phyloP scores from a whole-genome alignment of 2,113 vertebrate genomes.

The Pedionomus torquatus region DNA sequence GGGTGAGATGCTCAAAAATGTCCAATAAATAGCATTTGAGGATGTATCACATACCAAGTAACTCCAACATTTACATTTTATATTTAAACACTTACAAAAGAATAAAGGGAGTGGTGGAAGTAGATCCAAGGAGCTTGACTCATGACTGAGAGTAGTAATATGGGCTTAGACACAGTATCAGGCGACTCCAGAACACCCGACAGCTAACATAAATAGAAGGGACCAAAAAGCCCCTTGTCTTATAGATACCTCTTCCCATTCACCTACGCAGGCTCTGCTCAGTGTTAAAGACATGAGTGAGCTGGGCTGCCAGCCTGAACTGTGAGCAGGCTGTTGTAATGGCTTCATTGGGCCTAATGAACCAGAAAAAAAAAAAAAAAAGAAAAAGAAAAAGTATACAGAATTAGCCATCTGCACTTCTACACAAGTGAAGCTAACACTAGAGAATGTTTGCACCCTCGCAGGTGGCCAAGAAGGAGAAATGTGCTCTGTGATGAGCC shows the following conservation, averaged over 20 bases:
- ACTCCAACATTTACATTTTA: neutral
- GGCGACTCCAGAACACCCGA: neutral
- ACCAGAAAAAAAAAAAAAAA: rapidly evolving
- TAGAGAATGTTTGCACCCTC: neutral
- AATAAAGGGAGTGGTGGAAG: neutral
- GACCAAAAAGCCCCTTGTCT: neutral
- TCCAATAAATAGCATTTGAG: neutral
- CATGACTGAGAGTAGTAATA: neutral
- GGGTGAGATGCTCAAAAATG: neutral
- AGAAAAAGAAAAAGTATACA: rapidly evolving
- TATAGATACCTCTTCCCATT: neutral
- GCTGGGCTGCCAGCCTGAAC: neutral
- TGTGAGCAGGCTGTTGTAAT: neutral
- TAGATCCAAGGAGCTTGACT: neutral
- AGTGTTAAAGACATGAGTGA: neutral
- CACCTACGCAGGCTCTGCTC: neutral
- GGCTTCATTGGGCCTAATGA: neutral
- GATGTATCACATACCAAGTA: neutral
- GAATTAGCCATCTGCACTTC: neutral
- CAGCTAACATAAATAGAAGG: neutral
- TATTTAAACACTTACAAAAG: neutral
- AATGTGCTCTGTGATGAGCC: neutral
- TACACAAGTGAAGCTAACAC: neutral
- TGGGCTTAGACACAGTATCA: neutral
- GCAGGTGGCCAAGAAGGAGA: neutral